Base-by-base conservation (phyloP, 1,140 invertebrate species). In the Diorhabda sublineata region DNA sequence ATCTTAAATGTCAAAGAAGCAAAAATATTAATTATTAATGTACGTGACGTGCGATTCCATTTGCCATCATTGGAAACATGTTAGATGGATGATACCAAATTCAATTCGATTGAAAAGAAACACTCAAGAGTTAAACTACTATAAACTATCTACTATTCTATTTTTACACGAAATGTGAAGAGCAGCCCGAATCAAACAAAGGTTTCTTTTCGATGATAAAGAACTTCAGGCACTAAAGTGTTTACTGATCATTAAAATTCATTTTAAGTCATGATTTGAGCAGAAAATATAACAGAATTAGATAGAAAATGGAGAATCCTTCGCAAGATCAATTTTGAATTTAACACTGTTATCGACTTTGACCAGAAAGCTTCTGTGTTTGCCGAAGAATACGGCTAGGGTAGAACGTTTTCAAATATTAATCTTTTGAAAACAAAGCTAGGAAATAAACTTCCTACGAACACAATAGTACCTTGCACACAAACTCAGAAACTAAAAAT, bases 271-370 rank as follows among this genome's bases (percentile, higher is more conserved):
- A 52, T 47, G 44, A 64, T 47, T 56, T 56, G 52, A 64, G 45
- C 43, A 44, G 66, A 67, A 60, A 60, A 61, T 67, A 67, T 67
- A 67, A 60, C 58, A 59, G 66, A 67, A 67, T 61, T 67, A 58
- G 58, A 67, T 45, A 67, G 58, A 60, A 43, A 61, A 67, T 60
- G 58, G 58, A 67, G 4, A 60, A 67, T 43, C 26, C 58, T 67
- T 59, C 42, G 66, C 57, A 61, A 67, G 5, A 67, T 58, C 66
- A 59, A 45, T 11, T 67, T 67, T 3, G 7, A 44, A 41, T 67
- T 67, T 59, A 41, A 67, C 2, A 41, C 67, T 11, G 41, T 52
- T 70, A 52, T 47, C 6, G 26, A 62, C 42, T 7, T 71, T 71
- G 8, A 56, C 61, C 5, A 59, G 60, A 41, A 68, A 71, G 47